phyloP scores from a whole-genome alignment of 2,797 vertebrate genomes.

The Mycteria americana region DNA sequence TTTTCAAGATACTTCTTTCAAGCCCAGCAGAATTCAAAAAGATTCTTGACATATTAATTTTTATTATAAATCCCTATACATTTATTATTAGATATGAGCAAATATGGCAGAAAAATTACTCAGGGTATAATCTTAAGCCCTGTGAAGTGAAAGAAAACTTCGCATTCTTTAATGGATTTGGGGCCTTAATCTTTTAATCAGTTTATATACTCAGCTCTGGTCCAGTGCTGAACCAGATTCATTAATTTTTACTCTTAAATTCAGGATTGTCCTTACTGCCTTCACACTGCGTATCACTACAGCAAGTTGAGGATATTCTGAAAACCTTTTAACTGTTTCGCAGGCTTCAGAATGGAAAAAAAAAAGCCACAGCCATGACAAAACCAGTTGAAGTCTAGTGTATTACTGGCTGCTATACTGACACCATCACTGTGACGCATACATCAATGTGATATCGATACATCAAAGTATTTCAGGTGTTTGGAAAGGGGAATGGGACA shows the following conservation, averaged over 20 bases:
- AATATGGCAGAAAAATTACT: not conserved
- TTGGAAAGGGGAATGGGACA: not conserved
- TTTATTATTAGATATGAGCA: not conserved
- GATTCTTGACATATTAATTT: not conserved
- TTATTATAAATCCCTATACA: not conserved
- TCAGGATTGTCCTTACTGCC: not conserved
- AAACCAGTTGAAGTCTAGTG: not conserved
- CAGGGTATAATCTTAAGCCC: not conserved
- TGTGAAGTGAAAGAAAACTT: not conserved
- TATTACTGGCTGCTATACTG: not conserved
- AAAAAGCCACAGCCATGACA: not conserved
- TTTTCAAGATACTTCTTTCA: not conserved
- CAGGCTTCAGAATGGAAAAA: not conserved
- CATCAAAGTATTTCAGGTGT: too few relatives aligned
- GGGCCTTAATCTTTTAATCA: not conserved
- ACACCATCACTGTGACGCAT: not conserved
- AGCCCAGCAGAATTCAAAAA: not conserved
- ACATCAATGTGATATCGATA: rapidly evolving
- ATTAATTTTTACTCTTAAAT: not conserved
- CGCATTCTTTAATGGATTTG: not conserved
- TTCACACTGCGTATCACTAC: not conserved
- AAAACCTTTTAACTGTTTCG: not conserved
- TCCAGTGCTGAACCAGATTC: not conserved
- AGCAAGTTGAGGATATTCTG: not conserved
- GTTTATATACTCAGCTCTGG: not conserved